These are phyloP conservation scores for Numenius phaeopus DNA, from an alignment of 2,797 vertebrate species.

Conservation along the genomic window DNA sequence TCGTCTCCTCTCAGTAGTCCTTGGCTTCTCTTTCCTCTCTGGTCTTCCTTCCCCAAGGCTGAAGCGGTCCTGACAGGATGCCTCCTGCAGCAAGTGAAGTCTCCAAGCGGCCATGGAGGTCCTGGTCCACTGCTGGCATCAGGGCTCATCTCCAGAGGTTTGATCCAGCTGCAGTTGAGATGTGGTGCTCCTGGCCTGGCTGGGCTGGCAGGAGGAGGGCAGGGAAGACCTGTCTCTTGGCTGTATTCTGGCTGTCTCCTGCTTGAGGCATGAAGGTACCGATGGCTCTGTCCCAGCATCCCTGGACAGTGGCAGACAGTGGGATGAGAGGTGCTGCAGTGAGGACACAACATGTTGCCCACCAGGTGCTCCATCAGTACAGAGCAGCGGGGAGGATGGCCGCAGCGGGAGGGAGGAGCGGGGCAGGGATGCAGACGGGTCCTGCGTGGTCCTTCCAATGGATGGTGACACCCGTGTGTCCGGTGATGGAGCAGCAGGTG, in stretches of 20 bases:
- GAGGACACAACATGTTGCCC: background rate
- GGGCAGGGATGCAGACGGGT: background rate
- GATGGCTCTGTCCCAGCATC: background rate
- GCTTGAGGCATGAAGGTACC: accelerated
- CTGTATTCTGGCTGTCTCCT: accelerated
- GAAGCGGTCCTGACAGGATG: accelerated
- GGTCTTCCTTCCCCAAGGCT: background rate
- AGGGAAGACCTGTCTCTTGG: background rate
- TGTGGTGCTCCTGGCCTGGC: background rate
- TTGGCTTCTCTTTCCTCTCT: background rate
- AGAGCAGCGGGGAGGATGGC: background rate
- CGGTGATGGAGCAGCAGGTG: accelerated
- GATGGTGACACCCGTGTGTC: accelerated
- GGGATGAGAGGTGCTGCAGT: background rate
- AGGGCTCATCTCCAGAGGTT: background rate
- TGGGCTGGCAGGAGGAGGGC: background rate
- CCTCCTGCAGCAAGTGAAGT: background rate
- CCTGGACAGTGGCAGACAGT: background rate
- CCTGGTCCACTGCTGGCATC: background rate
- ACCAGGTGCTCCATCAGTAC: background rate
- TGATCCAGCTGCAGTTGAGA: accelerated
- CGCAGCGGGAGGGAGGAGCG: accelerated
- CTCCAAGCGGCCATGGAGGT: accelerated
- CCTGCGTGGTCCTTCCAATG: accelerated
- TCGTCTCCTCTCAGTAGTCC: background rate